These are phyloP conservation scores for Onychomys arenicola DNA, from an alignment of 2,797 vertebrate genomes.

Conservation along the genomic window DNA sequence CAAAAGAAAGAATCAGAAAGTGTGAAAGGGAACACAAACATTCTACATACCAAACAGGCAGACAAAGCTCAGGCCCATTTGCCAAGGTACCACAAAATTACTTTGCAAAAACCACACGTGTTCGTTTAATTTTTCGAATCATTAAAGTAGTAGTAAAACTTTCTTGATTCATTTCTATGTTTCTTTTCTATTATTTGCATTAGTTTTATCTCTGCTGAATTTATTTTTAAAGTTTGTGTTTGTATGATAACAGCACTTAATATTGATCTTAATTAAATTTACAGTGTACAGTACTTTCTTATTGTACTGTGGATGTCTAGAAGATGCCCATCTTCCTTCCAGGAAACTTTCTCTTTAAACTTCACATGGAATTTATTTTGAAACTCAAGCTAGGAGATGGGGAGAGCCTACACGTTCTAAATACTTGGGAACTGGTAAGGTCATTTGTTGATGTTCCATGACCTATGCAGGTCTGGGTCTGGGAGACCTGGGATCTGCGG, in stretches of 20 bases:
- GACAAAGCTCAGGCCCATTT: not conserved
- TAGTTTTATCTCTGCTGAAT: not conserved
- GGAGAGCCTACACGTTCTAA: not conserved
- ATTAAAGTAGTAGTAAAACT: not conserved
- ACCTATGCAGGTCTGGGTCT: not conserved
- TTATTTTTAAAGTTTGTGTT: not conserved
- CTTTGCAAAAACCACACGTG: not conserved
- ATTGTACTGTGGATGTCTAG: not conserved
- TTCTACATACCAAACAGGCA: not conserved
- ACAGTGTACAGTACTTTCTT: not conserved
- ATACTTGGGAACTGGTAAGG: not conserved
- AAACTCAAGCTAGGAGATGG: not conserved
- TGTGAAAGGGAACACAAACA: not conserved
- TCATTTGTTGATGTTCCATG: not conserved
- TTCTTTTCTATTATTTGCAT: not conserved
- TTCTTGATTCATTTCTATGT: slow-evolving; percentile 14
- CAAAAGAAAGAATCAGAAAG: not conserved
- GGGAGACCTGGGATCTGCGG: not conserved
- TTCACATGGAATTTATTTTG: not conserved
- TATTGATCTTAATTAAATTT: not conserved
- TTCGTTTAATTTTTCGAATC: slow-evolving; percentile 34
- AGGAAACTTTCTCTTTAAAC: slow-evolving; percentile 13
- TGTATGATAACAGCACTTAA: not conserved
- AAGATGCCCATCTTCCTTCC: not conserved
- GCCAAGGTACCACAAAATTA: not conserved